A percentile compares a stretch with the other conserved stretches of the same genome.
Evolutionary conservation across 2,888 invertebrate genomes (phyloP).

Genomic region (Folsomia manolachei): DNA sequence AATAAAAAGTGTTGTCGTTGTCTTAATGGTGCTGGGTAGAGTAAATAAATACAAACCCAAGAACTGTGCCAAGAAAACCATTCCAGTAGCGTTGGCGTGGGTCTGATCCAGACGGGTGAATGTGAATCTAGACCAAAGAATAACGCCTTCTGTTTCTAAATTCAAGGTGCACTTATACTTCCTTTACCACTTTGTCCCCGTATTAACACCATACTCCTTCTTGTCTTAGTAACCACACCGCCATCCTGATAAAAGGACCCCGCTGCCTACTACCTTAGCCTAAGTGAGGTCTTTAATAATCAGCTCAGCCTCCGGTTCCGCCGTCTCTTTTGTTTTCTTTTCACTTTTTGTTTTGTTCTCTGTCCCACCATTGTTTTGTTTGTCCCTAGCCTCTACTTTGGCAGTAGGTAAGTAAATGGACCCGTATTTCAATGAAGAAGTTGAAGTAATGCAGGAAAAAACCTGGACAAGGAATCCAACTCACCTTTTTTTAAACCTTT

Average conservation of each 20-base stretch:
- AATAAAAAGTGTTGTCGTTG: too few relatives aligned
- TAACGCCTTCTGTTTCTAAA: background rate
- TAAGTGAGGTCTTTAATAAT: conserved; percentile 4
- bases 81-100: too few relatives aligned
- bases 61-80: background rate
- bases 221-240: background rate
- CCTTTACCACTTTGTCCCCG: too few relatives aligned
- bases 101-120: too few relatives aligned
- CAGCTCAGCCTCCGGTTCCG: conserved; percentile 1
- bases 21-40: too few relatives aligned
- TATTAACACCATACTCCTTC: too few relatives aligned
- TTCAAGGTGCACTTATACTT: background rate
- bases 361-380: background rate
- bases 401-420: too few relatives aligned
- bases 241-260: background rate
- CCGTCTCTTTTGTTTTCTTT: background rate
- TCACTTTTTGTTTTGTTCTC: conserved; percentile 1
- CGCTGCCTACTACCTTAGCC: background rate
- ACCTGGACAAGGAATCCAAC: background rate
- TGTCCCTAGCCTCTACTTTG: too few relatives aligned
- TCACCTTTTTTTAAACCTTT: background rate
- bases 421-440: background rate
- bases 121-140: too few relatives aligned
- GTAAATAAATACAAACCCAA: too few relatives aligned
- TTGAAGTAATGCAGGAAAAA: background rate